Evolutionary conservation across 2,888 invertebrate genomes (phyloP).

Genomic region (Polydrusus cervinus): DNA sequence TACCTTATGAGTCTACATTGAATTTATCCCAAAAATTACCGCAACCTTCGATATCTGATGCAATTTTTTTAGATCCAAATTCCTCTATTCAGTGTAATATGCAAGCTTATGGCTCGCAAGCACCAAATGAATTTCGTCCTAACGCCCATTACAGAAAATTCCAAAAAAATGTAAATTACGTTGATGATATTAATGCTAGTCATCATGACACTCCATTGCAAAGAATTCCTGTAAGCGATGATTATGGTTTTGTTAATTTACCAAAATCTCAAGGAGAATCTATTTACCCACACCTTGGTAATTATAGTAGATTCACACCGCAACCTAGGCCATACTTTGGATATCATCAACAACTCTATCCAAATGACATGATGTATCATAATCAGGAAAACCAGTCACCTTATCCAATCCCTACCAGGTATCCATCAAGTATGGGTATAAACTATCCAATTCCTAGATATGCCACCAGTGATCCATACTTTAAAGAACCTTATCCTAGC

Average conservation of each 20-base stretch:
- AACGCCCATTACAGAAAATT: neutral
- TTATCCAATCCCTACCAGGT: neutral
- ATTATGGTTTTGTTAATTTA: slow-evolving; percentile 3
- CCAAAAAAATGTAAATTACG: neutral
- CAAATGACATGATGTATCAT: neutral
- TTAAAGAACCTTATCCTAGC: neutral
- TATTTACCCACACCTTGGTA: neutral
- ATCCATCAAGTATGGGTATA: neutral
- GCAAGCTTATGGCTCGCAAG: neutral
- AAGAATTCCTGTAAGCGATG: neutral
- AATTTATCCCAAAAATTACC: neutral
- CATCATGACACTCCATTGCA: neutral
- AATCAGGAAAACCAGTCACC: neutral
- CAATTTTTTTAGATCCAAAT: neutral
- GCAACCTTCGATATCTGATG: neutral
- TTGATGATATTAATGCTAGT: neutral
- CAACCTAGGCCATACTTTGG: neutral
- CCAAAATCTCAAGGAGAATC: neutral
- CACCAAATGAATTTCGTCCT: neutral
- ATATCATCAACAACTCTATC: neutral
- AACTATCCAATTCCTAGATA: neutral
- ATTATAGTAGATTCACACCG: neutral
- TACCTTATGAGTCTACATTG: neutral
- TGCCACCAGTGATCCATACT: neutral
- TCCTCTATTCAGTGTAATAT: neutral